These are phyloP conservation scores for Crotalus tigris DNA, from an alignment of 2,113 vertebrate species.

Conservation along the genomic window DNA sequence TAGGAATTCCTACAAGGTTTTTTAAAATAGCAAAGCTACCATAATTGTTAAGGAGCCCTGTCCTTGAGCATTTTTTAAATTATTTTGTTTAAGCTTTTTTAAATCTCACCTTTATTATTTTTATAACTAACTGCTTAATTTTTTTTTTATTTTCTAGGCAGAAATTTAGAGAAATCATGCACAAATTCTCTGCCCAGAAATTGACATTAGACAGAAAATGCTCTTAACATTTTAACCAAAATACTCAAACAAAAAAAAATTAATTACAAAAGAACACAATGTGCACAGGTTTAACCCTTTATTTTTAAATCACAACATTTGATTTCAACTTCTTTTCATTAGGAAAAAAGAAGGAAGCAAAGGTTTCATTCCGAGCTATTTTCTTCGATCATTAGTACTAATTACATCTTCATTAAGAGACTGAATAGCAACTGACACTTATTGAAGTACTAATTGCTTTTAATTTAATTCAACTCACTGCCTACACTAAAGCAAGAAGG, in stretches of 20 bases:
- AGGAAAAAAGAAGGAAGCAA: neutral
- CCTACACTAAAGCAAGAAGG: conserved; percentile 32
- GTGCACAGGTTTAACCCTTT: neutral
- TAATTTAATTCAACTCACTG: conserved; percentile 55
- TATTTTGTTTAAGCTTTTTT: too few species aligned
- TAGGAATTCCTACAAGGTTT: neutral
- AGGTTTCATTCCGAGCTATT: conserved; percentile 58
- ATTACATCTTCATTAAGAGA: conserved; percentile 64
- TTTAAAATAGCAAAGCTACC: neutral
- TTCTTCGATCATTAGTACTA: conserved; percentile 63
- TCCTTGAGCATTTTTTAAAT: too few species aligned
- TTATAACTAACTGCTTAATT: neutral
- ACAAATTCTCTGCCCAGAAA: neutral
- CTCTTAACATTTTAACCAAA: neutral
- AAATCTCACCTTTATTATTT: too few species aligned
- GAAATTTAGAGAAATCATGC: neutral
- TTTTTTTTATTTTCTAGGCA: neutral
- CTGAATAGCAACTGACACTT: conserved; percentile 54
- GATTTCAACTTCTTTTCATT: conserved; percentile 20
- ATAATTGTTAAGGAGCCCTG: neutral
- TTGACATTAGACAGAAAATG: neutral
- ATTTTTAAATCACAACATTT: neutral
- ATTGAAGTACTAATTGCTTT: conserved; percentile 57
- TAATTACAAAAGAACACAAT: neutral
- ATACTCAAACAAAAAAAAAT: conserved; percentile 9